Conservation (phyloP, 2,113 vertebrate genomes). For the Epinephelus lanceolatus region DNA sequence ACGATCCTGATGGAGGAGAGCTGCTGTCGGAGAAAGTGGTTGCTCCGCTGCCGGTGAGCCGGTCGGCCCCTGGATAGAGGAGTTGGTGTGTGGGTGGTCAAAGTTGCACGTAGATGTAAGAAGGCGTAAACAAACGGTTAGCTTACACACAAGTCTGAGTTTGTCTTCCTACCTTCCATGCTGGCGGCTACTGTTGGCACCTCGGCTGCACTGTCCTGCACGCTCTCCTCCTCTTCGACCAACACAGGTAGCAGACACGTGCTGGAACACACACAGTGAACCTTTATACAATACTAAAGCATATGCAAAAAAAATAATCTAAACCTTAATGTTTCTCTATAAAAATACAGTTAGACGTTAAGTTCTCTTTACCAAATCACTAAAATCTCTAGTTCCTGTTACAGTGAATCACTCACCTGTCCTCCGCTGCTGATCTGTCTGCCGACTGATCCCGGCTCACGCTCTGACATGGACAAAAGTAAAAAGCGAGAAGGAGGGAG, state of each 20-base stretch:
- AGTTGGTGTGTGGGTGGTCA: constrained; percentile 41
- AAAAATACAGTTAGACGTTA: no score
- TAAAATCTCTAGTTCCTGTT: background rate
- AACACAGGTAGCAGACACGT: constrained; percentile 78
- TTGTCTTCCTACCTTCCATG: constrained; percentile 70
- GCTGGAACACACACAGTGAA: constrained; percentile 50
- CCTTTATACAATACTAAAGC: background rate
- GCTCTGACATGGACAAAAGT: constrained; percentile 67
- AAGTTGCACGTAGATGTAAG: constrained; percentile 26
- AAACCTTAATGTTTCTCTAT: background rate
- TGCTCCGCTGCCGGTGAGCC: constrained; percentile 2
- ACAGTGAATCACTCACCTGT: constrained; percentile 73
- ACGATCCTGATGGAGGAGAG: constrained; percentile 23
- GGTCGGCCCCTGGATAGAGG: constrained; percentile 47
- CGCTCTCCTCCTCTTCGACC: constrained; percentile 79
- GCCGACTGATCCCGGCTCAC: constrained; percentile 64
- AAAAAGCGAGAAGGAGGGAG: background rate
- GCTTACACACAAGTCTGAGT: background rate
- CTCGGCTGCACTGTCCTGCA: constrained; percentile 57
- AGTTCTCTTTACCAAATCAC: background rate
- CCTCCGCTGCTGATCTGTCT: constrained; percentile 64
- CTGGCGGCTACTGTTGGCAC: constrained; percentile 22
- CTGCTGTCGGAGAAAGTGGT: constrained; percentile 14
- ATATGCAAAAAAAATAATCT: background rate
- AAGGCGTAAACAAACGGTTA: constrained; percentile 35